Evolutionary conservation across 2,113 vertebrate genomes (phyloP).

Genomic region (Rostratula benghalensis): DNA sequence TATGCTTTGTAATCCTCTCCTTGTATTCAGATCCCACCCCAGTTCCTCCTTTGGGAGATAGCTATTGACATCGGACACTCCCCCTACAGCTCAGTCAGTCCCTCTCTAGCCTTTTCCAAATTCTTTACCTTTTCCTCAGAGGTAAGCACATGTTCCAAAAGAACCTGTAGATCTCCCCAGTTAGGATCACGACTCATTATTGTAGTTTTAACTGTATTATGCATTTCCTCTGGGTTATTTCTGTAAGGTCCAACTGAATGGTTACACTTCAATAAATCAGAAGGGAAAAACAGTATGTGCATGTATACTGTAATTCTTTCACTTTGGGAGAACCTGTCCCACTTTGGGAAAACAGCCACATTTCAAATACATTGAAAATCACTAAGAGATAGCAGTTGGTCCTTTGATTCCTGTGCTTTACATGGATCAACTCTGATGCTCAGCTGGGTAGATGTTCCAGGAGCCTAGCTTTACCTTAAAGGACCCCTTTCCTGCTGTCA

Average conservation of each 20-base stretch:
- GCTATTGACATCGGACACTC: not conserved
- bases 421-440: not conserved
- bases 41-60: not conserved
- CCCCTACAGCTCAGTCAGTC: not conserved
- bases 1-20: not conserved
- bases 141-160: not conserved
- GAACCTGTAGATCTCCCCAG: not conserved
- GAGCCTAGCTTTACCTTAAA: not conserved
- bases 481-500: not conserved
- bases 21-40: not conserved
- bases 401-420: not conserved
- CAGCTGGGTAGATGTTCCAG: not conserved
- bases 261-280: too few relatives aligned
- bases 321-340: too few relatives aligned
- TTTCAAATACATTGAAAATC: not conserved
- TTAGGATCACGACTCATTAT: not conserved
- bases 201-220: not conserved
- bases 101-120: not conserved
- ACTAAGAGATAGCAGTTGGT: rapidly evolving
- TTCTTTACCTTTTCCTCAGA: not conserved
- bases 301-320: too few relatives aligned
- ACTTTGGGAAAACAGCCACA: too few relatives aligned
- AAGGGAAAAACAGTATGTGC: too few relatives aligned
- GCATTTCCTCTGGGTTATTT: not conserved
- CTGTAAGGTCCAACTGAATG: too few relatives aligned